Conservation (phyloP, 2,888 invertebrate species). For the Eupeodes luniger region DNA sequence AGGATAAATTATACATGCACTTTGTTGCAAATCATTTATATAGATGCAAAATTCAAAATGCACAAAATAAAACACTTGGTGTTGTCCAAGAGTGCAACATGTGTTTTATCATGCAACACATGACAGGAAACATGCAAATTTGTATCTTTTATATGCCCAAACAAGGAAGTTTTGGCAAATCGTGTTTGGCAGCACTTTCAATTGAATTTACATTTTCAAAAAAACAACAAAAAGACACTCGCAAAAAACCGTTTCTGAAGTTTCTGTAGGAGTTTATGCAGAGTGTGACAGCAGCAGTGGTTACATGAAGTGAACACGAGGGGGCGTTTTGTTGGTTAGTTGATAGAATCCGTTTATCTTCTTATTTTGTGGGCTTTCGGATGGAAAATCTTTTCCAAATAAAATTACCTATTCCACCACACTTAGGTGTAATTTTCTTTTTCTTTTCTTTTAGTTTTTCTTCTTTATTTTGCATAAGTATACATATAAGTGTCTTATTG, state of each 20-base stretch:
- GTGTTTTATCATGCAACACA: constrained; percentile 59
- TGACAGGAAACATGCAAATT: constrained; percentile 73
- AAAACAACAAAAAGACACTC: background rate
- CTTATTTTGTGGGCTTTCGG: constrained; percentile 28
- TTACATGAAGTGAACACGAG: constrained; percentile 7
- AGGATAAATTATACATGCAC: constrained; percentile 53
- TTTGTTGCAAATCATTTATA: constrained; percentile 27
- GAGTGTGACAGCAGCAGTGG: background rate
- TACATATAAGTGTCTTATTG: background rate
- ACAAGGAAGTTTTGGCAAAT: constrained; percentile 67
- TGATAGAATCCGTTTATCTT: constrained; percentile 37
- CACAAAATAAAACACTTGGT: constrained; percentile 14
- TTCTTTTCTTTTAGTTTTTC: background rate
- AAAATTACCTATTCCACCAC: constrained; percentile 56
- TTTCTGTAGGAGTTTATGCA: constrained; percentile 11
- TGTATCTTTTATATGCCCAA: constrained; percentile 70
- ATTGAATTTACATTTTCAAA: constrained; percentile 63
- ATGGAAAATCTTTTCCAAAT: constrained; percentile 48
- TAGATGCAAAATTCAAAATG: constrained; percentile 27
- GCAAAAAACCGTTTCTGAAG: background rate
- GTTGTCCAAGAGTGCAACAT: constrained; percentile 46
- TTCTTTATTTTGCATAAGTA: background rate
- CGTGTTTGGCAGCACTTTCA: constrained; percentile 71
- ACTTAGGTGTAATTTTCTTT: constrained; percentile 32
- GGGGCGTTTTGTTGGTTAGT: constrained; percentile 42